Conservation (phyloP, 2,888 invertebrate genomes). For the Erpobdella octoculata region DNA sequence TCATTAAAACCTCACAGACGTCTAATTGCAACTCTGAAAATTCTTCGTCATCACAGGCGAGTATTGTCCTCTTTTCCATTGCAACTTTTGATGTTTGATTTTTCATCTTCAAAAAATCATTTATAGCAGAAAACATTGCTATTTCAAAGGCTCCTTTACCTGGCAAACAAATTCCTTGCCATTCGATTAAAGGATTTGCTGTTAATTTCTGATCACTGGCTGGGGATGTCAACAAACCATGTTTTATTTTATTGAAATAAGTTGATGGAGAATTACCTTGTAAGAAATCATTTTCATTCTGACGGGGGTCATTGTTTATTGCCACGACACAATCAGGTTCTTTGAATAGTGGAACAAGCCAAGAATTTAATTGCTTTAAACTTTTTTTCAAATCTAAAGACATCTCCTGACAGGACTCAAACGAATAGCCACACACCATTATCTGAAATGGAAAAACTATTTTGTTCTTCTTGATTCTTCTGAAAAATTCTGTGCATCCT, state of each 20-base stretch:
- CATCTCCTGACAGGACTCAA: not conserved
- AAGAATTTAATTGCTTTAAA: conserved; percentile 3
- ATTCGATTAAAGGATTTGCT: not conserved
- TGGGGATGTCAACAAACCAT: not conserved
- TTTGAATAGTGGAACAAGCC: not conserved
- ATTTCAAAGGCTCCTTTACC: conserved; percentile 15
- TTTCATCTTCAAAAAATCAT: not conserved
- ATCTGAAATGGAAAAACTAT: conserved; percentile 1
- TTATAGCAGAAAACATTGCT: not conserved
- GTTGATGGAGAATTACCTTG: not conserved
- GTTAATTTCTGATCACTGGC: not conserved
- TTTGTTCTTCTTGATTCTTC: not conserved
- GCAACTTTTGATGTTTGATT: not conserved
- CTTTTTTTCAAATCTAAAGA: not conserved
- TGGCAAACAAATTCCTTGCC: not conserved
- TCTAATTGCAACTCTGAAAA: not conserved
- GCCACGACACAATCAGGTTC: not conserved
- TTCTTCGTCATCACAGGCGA: not conserved
- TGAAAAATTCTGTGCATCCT: not conserved
- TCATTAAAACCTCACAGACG: not conserved
- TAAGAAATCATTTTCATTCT: not conserved
- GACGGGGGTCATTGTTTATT: not conserved
- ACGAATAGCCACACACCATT: not conserved
- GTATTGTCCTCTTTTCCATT: too few relatives aligned
- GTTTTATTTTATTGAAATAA: not conserved